A percentile compares a stretch with the other conserved stretches of the same genome.
These are phyloP conservation scores for Dynastes hyllus DNA, from an alignment of 2,888 invertebrate species.

Conservation along the genomic window DNA sequence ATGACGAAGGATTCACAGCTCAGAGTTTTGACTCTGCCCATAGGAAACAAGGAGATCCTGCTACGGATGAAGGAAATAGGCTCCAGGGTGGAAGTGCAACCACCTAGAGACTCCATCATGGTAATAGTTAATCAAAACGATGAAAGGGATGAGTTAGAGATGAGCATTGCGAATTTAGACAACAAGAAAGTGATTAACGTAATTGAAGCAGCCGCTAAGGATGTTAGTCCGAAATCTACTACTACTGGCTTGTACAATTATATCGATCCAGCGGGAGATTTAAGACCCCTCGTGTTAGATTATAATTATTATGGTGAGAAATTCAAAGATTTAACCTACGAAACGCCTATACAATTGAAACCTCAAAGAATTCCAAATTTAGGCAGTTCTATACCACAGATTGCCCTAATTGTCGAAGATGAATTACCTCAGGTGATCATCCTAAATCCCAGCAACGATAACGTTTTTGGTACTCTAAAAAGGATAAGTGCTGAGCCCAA, in stretches of 20 bases:
- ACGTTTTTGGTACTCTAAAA: too few relatives aligned
- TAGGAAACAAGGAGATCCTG: neutral
- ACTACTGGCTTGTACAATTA: neutral
- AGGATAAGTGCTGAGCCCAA: too few relatives aligned
- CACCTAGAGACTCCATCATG: neutral
- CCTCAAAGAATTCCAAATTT: too few relatives aligned
- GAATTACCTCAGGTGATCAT: too few relatives aligned
- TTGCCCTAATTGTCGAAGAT: too few relatives aligned
- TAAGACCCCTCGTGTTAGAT: neutral
- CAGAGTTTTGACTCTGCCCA: too few relatives aligned
- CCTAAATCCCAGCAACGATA: too few relatives aligned
- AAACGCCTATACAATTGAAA: neutral
- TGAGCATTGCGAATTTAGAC: neutral
- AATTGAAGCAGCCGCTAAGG: too few relatives aligned
- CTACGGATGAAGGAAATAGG: neutral
- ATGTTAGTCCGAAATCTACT: neutral
- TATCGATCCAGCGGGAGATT: neutral
- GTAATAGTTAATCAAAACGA: neutral
- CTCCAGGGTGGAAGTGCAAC: neutral
- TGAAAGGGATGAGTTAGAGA: neutral
- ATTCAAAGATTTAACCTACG: neutral
- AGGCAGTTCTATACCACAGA: too few relatives aligned
- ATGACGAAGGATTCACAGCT: too few relatives aligned
- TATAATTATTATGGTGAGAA: neutral
- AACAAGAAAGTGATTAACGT: too few relatives aligned